Conservation (phyloP, 2,888 invertebrate species). For the Tetranychus piercei region DNA sequence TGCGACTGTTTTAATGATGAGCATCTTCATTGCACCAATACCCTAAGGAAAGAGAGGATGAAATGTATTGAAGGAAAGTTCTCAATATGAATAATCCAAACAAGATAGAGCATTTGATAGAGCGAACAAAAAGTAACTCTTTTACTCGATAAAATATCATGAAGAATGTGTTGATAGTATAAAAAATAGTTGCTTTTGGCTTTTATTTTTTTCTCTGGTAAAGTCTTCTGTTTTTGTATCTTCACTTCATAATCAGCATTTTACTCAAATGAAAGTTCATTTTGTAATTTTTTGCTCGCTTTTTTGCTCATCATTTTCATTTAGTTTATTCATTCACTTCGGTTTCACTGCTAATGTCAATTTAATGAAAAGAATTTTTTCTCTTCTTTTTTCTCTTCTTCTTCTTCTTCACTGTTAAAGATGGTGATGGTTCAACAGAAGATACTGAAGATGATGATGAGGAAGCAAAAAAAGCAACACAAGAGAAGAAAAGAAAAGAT, state of each 20-base stretch:
- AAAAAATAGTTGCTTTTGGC: neutral
- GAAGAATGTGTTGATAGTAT: too few species aligned
- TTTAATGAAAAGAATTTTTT: neutral
- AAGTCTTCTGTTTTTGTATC: neutral
- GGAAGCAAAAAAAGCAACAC: neutral
- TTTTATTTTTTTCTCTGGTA: neutral
- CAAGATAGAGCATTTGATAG: too few species aligned
- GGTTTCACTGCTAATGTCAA: neutral
- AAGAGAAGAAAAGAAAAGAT: neutral
- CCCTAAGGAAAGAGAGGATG: too few species aligned
- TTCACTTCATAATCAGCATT: neutral
- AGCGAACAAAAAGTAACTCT: too few species aligned
- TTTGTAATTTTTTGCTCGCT: neutral
- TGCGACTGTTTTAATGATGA: too few species aligned
- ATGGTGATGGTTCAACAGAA: neutral
- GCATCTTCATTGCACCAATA: too few species aligned
- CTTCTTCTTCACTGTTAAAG: neutral
- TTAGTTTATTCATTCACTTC: neutral
- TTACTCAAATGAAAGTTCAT: neutral
- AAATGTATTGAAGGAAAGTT: too few species aligned
- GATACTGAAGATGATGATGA: neutral
- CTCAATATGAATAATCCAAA: too few species aligned
- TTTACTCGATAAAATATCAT: too few species aligned
- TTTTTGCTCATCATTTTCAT: neutral
- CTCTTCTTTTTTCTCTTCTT: too few species aligned